Conservation (phyloP, 1,140 invertebrate genomes). For the Lasaia peninsularis region DNA sequence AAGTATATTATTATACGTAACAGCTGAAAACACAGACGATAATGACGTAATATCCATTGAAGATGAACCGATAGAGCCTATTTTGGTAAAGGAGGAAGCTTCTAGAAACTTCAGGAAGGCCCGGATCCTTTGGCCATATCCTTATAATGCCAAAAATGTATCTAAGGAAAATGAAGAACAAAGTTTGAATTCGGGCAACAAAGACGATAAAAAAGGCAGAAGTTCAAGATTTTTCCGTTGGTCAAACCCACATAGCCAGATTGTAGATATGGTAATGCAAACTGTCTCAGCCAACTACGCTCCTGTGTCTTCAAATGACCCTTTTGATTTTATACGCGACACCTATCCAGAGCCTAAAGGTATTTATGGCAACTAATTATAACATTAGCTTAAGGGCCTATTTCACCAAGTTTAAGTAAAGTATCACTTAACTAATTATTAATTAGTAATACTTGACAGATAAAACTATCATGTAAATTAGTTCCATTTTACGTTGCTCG, state of each 20-base stretch:
- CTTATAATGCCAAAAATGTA: conserved; percentile 34
- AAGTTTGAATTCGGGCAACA: not conserved
- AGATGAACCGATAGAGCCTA: not conserved
- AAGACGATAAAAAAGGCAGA: not conserved
- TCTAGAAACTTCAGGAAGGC: conserved; percentile 31
- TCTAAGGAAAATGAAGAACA: conserved; percentile 16
- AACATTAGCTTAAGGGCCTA: no score
- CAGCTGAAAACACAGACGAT: no score
- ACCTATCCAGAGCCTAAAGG: conserved; percentile 60
- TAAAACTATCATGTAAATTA: no score
- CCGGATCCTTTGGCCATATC: conserved; percentile 56
- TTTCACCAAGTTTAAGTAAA: no score
- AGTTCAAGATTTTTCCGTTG: conserved; percentile 38
- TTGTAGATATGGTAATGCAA: conserved; percentile 60
- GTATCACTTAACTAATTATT: no score
- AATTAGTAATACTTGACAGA: no score
- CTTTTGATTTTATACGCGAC: conserved; percentile 60
- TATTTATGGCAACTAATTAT: conserved; percentile 19
- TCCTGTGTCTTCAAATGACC: conserved; percentile 44
- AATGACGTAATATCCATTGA: no score
- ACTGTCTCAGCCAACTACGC: conserved; percentile 52
- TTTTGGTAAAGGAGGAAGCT: conserved; percentile 24
- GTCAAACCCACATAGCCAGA: conserved; percentile 49
- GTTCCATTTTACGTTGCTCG: no score
- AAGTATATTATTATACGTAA: no score